These are phyloP conservation scores for Lagorchestes hirsutus DNA, from an alignment of 2,797 vertebrate species.

Conservation along the genomic window DNA sequence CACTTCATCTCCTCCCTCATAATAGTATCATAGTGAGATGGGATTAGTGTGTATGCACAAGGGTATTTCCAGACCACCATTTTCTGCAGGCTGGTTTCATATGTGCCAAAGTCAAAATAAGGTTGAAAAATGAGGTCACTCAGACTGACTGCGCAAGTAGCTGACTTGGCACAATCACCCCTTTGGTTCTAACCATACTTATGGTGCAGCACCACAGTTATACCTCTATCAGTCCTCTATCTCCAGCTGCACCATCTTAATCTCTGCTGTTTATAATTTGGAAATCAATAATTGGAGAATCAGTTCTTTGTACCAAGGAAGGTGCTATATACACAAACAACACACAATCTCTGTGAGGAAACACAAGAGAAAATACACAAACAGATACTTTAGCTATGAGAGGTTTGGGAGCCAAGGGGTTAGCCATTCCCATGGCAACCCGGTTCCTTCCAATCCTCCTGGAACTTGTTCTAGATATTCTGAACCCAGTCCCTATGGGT, in stretches of 20 bases:
- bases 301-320: neutral
- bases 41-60: neutral
- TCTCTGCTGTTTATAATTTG: neutral
- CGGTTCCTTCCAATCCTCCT: neutral
- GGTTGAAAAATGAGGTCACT: neutral
- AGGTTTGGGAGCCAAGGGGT: neutral
- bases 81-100: neutral
- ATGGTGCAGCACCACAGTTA: neutral
- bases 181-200: neutral
- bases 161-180: neutral
- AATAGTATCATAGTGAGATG: neutral
- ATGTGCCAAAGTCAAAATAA: neutral
- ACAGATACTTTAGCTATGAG: neutral
- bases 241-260: neutral
- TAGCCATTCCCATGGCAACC: neutral
- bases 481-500: neutral
- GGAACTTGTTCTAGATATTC: neutral
- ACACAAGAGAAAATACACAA: neutral
- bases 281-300: neutral
- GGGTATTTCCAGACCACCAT: neutral
- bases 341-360: neutral
- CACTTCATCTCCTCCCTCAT: neutral
- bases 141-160: neutral
- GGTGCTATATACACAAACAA: neutral
- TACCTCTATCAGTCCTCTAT: neutral